Base-by-base conservation (phyloP, 2,888 invertebrate species). In the Tigriopus californicus region DNA sequence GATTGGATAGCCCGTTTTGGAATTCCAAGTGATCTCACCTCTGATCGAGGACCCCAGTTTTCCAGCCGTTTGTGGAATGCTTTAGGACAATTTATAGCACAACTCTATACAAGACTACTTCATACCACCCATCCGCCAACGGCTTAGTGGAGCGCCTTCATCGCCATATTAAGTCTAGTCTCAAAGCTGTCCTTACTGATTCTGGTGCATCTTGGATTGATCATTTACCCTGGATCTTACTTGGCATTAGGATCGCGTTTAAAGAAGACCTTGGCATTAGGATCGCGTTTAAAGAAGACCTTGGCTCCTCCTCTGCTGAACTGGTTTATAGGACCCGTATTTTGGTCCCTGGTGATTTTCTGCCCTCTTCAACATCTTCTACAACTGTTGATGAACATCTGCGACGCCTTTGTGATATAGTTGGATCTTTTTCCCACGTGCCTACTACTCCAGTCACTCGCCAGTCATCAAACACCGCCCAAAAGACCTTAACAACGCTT, bases 91-190 rank as follows among this genome's bases (percentile, higher is more conserved):
- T 10, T 58, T 24, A 44, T 13, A 55, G 60, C 12, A 22, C 46
- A 15, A 1, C 22, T 18, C 18, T 60, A 25, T 20, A 48, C 41
- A 10, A 41, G 18, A 60, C 56, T 47, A 60, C 60, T n/a, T 33
- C 56, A 10, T 60, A 60, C 57, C 42, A 60, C 48, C 57, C 57
- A 15, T 20, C 22, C 8, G 18, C 60, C 41, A 60, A 60, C 33
- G 60, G 67, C 5, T 49, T 66, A 55, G 62, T 67, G 0, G 65
- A 67, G 48, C 48, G 64, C 6, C n/a, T 65, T 64, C 67, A 67
- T 48, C 62, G 66, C 3, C 60, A 61, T 10, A 59, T 66, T 0
- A 68, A 67, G 54, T 48, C 63, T 1, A 61, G 66, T 1, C 60
- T 67, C 3, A 56, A 49, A 42, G n/a, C 58, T 5, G 25, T 33